Evolutionary conservation across 2,797 vertebrate genomes (phyloP).

Genomic region (Apogon hyalosoma): DNA sequence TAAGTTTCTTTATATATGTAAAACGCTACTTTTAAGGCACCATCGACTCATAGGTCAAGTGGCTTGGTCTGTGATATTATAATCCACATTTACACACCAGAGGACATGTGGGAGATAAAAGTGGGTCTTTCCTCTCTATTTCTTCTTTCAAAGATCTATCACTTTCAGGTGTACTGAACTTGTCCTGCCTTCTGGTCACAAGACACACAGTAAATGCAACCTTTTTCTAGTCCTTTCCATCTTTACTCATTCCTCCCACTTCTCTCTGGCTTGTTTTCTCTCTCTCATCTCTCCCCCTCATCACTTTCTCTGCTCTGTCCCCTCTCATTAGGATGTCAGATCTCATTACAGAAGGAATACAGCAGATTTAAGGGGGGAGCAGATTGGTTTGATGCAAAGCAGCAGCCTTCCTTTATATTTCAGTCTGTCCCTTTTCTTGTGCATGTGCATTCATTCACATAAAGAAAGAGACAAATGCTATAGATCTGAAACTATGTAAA

Average conservation of each 20-base stretch:
- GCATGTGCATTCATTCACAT: constrained; percentile 4
- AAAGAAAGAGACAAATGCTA: neutral
- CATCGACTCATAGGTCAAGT: constrained; percentile 12
- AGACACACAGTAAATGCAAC: constrained; percentile 18
- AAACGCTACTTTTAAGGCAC: neutral
- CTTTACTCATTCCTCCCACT: constrained; percentile 14
- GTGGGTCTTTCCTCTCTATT: constrained; percentile 21
- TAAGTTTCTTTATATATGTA: neutral
- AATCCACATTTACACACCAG: constrained; percentile 25
- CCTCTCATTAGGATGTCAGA: constrained; percentile 71
- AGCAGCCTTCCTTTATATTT: constrained; percentile 32
- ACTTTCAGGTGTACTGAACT: constrained; percentile 46
- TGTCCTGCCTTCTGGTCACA: constrained; percentile 41
- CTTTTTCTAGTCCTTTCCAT: constrained; percentile 26
- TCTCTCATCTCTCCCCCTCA: constrained; percentile 48
- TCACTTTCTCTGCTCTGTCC: constrained; percentile 47
- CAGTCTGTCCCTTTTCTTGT: constrained; percentile 13
- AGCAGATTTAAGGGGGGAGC: constrained; percentile 57
- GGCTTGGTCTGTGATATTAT: constrained; percentile 21
- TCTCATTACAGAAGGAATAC: constrained; percentile 72
- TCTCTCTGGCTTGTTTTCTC: constrained; percentile 38
- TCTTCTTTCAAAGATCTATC: constrained; percentile 34
- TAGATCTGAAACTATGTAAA: constrained; percentile 29
- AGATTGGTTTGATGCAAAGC: constrained; percentile 63
- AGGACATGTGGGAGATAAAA: constrained; percentile 41